A percentile compares a stretch with the other conserved stretches of the same genome.
phyloP scores from a whole-genome alignment of 1,140 invertebrate genomes.

The Drosophila arizonae region DNA sequence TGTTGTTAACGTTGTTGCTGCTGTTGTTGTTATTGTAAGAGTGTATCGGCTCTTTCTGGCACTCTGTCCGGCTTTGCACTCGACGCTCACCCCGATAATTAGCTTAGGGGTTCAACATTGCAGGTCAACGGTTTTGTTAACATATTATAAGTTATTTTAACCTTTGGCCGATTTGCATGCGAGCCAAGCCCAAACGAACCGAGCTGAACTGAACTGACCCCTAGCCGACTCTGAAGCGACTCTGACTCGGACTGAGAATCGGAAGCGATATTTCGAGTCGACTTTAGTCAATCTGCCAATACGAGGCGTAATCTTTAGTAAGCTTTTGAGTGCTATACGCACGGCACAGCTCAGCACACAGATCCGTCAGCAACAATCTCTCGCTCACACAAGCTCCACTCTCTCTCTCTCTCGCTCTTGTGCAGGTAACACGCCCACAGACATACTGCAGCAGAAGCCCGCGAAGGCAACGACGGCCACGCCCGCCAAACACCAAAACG shows the following conservation, averaged over 20 bases:
- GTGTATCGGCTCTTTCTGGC: conserved; percentile 27
- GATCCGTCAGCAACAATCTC: neutral
- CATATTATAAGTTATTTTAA: conserved; percentile 80
- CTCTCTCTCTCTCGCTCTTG: neutral
- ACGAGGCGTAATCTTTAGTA: conserved; percentile 35
- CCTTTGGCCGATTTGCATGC: conserved; percentile 73
- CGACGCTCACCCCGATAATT: conserved; percentile 67
- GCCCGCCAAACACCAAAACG: conserved; percentile 47
- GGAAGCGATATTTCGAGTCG: conserved; percentile 3
- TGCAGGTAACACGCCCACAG: conserved; percentile 75
- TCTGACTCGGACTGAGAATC: conserved; percentile 3
- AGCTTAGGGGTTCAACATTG: conserved; percentile 74
- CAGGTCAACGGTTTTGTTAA: conserved; percentile 79
- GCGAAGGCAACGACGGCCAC: conserved; percentile 74
- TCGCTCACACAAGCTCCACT: neutral
- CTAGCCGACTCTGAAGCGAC: conserved; percentile 11
- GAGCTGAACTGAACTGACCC: conserved; percentile 1
- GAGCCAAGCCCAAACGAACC: conserved; percentile 9
- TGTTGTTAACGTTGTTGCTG: conserved; percentile 5
- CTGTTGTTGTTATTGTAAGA: conserved; percentile 19
- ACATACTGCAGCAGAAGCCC: conserved; percentile 74
- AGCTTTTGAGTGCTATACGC: conserved; percentile 15
- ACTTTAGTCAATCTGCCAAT: neutral
- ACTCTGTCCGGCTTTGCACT: conserved; percentile 48
- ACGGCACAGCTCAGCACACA: neutral